phyloP scores from a whole-genome alignment of 2,888 invertebrate species.

The Pelosia muscerda region DNA sequence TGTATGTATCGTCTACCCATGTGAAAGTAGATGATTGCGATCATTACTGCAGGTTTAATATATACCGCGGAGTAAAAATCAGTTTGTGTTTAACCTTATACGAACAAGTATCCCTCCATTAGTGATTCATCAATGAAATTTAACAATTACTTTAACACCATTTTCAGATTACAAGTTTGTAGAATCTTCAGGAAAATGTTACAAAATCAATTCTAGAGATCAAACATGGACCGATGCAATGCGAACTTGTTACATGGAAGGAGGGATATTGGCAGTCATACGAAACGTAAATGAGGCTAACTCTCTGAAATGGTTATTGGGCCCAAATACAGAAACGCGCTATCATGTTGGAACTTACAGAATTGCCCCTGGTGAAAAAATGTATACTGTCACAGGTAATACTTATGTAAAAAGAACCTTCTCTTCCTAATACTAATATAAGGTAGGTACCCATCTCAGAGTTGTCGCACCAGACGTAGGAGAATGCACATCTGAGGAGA shows the following conservation, averaged over 20 bases:
- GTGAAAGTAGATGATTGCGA: no score
- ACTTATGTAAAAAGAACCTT: background rate
- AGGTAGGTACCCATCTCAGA: no score
- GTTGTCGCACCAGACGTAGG: background rate
- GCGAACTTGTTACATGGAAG: conserved; percentile 55
- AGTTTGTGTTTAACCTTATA: background rate
- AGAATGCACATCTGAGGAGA: no score
- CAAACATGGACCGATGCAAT: conserved; percentile 52
- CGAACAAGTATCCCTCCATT: background rate
- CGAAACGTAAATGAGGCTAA: conserved; percentile 28
- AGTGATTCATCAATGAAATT: background rate
- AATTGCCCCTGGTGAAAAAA: background rate
- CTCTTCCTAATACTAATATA: background rate
- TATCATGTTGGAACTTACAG: conserved; percentile 9
- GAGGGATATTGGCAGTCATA: conserved; percentile 43
- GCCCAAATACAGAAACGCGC: background rate
- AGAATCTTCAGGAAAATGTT: conserved; percentile 46
- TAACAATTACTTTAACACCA: no score
- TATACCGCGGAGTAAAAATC: background rate
- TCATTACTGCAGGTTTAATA: no score
- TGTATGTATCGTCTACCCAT: no score
- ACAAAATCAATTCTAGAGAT: conserved; percentile 47
- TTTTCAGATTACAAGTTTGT: conserved; percentile 46
- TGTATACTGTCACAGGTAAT: conserved; percentile 10
- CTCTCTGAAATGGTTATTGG: background rate